Percentiles rank a stretch among this genome's conserved stretches.
These are phyloP conservation scores for Fregata magnificens DNA, from an alignment of 2,113 vertebrate species.

Conservation along the genomic window DNA sequence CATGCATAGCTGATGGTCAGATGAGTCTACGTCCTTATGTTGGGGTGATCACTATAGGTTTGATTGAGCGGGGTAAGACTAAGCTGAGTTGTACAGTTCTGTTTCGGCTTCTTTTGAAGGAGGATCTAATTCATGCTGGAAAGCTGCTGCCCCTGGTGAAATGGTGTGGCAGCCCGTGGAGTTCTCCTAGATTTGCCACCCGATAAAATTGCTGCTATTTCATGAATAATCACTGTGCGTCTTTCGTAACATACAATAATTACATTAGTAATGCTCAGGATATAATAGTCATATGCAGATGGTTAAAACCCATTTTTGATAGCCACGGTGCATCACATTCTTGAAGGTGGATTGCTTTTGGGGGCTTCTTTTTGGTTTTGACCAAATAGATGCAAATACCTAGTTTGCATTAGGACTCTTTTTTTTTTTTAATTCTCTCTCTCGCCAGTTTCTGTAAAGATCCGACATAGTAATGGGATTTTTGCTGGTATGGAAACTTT, in stretches of 20 bases:
- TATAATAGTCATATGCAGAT: neutral
- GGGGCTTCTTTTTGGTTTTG: neutral
- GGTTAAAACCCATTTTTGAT: neutral
- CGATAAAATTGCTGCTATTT: neutral
- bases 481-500: neutral
- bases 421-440: neutral
- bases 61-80: neutral
- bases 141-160: neutral
- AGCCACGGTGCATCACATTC: neutral
- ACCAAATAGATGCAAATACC: neutral
- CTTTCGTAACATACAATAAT: neutral
- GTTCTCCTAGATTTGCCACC: neutral
- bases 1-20: neutral
- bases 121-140: neutral
- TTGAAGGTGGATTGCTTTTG: neutral
- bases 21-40: accelerated
- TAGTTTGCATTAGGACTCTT: neutral
- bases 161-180: accelerated
- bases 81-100: neutral
- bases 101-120: neutral
- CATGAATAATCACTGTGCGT: neutral
- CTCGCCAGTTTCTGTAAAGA: neutral
- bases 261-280: neutral
- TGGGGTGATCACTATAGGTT: neutral
- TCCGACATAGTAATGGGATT: neutral